Conservation (phyloP, 2,797 vertebrate genomes). For the Malurus splendens region DNA sequence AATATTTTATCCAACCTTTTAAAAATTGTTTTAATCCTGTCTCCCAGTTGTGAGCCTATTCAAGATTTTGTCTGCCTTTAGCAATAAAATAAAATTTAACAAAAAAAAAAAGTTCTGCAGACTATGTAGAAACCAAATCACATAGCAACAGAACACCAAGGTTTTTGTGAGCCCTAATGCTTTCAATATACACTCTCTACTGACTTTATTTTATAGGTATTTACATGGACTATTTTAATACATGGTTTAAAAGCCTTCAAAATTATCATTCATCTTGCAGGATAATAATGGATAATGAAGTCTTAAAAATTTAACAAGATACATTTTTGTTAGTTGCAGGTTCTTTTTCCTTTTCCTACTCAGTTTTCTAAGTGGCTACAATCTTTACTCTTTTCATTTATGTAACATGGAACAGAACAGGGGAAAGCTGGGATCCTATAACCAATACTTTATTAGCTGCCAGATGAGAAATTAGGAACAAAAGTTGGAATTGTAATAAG, state of each 20-base stretch:
- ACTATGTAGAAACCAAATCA: constrained; percentile 28
- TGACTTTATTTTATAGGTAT: constrained; percentile 13
- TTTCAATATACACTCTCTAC: neutral
- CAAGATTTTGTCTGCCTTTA: neutral
- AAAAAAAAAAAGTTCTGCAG: neutral
- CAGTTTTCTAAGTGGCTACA: neutral
- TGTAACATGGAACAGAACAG: neutral
- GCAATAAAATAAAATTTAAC: neutral
- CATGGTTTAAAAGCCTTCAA: neutral
- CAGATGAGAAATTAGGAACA: neutral
- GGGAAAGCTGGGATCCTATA: neutral
- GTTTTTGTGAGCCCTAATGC: neutral
- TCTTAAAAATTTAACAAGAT: neutral
- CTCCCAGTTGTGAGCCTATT: neutral
- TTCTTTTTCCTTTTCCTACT: neutral
- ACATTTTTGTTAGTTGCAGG: neutral
- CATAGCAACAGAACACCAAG: constrained; percentile 13
- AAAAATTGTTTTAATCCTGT: neutral
- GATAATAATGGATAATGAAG: neutral
- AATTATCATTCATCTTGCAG: neutral
- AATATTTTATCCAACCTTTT: neutral
- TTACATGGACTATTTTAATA: constrained; percentile 9
- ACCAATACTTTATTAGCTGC: neutral
- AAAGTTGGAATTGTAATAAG: neutral
- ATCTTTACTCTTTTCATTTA: neutral